phyloP scores from a whole-genome alignment of 92 coral and sea anemone species.

The Pocillopora grandis region DNA sequence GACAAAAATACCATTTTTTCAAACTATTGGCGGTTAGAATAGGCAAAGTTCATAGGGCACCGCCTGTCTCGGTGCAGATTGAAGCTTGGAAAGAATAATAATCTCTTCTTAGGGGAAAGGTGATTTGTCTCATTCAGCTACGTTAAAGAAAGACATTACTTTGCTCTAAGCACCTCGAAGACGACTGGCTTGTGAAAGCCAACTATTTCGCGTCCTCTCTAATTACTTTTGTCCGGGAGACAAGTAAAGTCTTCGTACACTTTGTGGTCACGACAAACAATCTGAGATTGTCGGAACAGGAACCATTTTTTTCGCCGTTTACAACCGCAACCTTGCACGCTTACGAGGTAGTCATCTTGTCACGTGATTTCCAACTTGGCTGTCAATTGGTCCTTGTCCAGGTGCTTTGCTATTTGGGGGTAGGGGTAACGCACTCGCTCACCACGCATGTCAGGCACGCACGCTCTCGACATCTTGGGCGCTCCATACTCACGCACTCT shows the following conservation, averaged over 20 bases:
- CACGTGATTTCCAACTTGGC: slow-evolving; percentile 29
- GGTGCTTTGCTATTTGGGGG: slow-evolving; percentile 29
- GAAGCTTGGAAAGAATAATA: not conserved
- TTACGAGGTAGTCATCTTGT: not conserved
- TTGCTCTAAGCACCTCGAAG: not conserved
- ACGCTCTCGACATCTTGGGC: slow-evolving; percentile 48
- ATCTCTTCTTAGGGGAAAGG: not conserved
- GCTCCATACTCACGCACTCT: slow-evolving; percentile 70
- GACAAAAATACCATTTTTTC: slow-evolving; percentile 24
- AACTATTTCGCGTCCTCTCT: not conserved
- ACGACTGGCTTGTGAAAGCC: not conserved
- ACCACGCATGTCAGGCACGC: slow-evolving; percentile 37
- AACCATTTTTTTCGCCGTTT: not conserved
- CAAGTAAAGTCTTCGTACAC: not conserved
- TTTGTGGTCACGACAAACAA: not conserved
- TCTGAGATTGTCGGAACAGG: not conserved
- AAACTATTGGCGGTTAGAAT: not conserved
- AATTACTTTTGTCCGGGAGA: not conserved
- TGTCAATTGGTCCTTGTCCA: slow-evolving; percentile 26
- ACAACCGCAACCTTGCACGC: slow-evolving; percentile 3
- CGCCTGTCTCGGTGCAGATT: not conserved
- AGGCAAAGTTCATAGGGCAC: not conserved
- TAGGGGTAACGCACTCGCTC: slow-evolving; percentile 50
- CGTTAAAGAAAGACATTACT: not conserved
- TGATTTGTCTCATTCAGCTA: not conserved